Conservation (phyloP, 2,888 invertebrate genomes). For the Leptopilina drosophilae region DNA sequence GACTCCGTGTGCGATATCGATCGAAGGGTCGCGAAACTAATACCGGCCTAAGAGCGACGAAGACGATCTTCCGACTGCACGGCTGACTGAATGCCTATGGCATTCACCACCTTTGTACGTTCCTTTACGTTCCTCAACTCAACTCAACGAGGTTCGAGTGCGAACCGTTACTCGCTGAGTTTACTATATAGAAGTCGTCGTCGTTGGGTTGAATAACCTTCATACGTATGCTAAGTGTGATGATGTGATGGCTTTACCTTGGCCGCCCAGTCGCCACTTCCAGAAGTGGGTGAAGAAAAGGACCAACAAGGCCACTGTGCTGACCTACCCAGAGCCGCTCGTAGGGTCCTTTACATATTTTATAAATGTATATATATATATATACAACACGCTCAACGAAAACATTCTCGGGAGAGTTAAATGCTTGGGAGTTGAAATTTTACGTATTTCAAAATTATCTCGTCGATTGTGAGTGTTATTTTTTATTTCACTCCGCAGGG, state of each 20-base stretch:
- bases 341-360: neutral
- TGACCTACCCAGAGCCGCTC: constrained; percentile 8
- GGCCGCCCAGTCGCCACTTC: constrained; percentile 47
- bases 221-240: constrained; percentile 66
- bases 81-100: constrained; percentile 72
- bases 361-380: too few species aligned
- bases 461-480: too few species aligned
- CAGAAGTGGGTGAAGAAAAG: constrained; percentile 48
- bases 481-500: too few species aligned
- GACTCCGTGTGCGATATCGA: constrained; percentile 30
- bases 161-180: constrained; percentile 69
- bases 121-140: constrained; percentile 41
- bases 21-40: constrained; percentile 38
- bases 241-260: constrained; percentile 57
- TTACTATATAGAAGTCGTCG: constrained; percentile 50
- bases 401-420: neutral
- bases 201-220: constrained; percentile 74
- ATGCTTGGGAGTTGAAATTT: too few species aligned
- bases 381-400: neutral
- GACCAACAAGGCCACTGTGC: constrained; percentile 41
- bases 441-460: too few species aligned
- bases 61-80: constrained; percentile 74
- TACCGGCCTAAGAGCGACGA: constrained; percentile 52
- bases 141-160: constrained; percentile 62
- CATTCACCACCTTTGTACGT: constrained; percentile 60